A percentile compares a stretch with the other conserved stretches of the same genome.
phyloP scores from a whole-genome alignment of 2,888 invertebrate genomes.

The Pharmacophagus antenor region DNA sequence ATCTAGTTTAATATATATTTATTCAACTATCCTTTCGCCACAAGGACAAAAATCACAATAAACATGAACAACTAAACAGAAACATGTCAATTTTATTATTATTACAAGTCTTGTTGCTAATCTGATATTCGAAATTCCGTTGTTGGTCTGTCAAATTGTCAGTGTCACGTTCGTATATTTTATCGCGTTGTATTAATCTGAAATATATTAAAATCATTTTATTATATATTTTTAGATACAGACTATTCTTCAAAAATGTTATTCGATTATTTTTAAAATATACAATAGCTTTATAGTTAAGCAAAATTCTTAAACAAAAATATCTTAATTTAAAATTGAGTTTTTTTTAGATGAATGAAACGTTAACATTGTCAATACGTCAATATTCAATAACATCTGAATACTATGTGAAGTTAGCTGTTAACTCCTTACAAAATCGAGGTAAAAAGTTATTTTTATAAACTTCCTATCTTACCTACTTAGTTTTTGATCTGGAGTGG shows the following conservation, averaged over 20 bases:
- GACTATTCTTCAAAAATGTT: too few species aligned
- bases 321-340: too few species aligned
- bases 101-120: background rate
- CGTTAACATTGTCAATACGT: background rate
- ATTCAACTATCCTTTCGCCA: background rate
- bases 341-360: background rate
- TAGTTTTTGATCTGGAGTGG: constrained; percentile 9
- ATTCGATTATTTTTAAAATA: too few species aligned
- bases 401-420: constrained; percentile 19
- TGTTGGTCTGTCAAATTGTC: background rate
- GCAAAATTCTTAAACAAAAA: too few species aligned
- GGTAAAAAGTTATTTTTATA: constrained; percentile 28
- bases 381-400: constrained; percentile 10
- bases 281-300: too few species aligned
- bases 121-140: background rate
- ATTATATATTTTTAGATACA: too few species aligned
- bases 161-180: too few species aligned
- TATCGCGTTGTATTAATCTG: too few species aligned
- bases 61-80: background rate
- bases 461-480: constrained; percentile 15
- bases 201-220: too few species aligned
- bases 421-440: constrained; percentile 16
- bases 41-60: background rate
- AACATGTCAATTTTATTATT: background rate
- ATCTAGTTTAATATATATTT: background rate